phyloP scores from a whole-genome alignment of 2,113 vertebrate genomes.

The Hylia prasina region DNA sequence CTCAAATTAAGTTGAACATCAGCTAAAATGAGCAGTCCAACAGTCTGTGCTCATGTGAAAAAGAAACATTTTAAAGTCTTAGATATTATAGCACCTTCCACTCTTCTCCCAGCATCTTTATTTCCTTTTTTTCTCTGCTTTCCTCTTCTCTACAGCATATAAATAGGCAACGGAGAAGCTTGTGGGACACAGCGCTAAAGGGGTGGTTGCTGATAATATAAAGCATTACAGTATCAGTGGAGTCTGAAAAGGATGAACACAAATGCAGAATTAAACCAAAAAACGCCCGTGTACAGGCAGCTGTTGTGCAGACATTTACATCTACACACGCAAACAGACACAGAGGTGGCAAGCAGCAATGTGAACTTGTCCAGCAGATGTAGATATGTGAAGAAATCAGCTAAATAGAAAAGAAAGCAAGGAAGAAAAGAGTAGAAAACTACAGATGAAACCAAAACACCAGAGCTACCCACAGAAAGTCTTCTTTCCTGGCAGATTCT shows the following conservation, averaged over 20 bases:
- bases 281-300: neutral
- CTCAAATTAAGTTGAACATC: neutral
- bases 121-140: neutral
- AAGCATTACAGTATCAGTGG: neutral
- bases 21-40: neutral
- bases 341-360: neutral
- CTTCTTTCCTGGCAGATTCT: neutral
- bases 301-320: neutral
- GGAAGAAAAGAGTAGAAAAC: neutral
- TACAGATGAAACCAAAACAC: neutral
- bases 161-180: neutral
- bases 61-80: neutral
- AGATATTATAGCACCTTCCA: neutral
- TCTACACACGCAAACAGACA: neutral
- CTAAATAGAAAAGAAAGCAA: neutral
- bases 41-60: neutral
- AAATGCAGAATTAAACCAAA: neutral
- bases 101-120: neutral
- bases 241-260: neutral
- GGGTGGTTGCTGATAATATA: neutral
- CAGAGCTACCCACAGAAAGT: neutral
- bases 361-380: neutral
- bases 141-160: neutral
- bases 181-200: neutral
- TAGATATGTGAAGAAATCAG: neutral